Conservation (phyloP, 2,888 invertebrate species). For the Dastarcus helophoroides region DNA sequence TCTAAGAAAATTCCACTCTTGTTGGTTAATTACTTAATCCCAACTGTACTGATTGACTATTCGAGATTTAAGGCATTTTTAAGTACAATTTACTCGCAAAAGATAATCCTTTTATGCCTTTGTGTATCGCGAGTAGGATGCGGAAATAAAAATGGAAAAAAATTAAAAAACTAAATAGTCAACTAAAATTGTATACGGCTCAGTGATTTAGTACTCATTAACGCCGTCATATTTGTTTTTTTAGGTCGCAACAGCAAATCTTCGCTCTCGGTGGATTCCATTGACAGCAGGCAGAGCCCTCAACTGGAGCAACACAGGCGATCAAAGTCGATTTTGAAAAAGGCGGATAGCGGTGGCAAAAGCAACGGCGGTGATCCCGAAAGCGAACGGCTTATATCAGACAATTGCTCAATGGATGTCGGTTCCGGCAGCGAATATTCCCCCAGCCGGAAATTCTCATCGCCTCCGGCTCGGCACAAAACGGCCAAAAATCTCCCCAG, state of each 20-base stretch:
- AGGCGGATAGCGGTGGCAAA: slow-evolving; percentile 50
- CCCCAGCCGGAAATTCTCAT: slow-evolving; percentile 30
- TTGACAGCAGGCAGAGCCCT: slow-evolving; percentile 48
- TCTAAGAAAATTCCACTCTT: too few species aligned
- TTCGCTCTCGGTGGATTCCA: slow-evolving; percentile 57
- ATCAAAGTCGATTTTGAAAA: slow-evolving; percentile 68
- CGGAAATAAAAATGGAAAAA: too few species aligned
- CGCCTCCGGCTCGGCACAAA: slow-evolving; percentile 25
- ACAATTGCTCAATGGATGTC: slow-evolving; percentile 50
- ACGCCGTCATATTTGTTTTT: slow-evolving; percentile 13
- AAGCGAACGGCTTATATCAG: slow-evolving; percentile 61
- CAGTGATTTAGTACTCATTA: too few species aligned
- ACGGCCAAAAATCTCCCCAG: slow-evolving; percentile 9
- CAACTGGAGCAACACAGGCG: slow-evolving; percentile 54
- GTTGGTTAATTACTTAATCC: too few species aligned
- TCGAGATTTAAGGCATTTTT: too few species aligned
- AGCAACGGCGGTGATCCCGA: slow-evolving; percentile 50
- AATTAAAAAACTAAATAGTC: too few species aligned
- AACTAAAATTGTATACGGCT: too few species aligned
- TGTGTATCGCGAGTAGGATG: too few species aligned
- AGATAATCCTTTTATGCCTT: too few species aligned
- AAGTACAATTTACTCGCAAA: too few species aligned
- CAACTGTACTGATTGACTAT: too few species aligned
- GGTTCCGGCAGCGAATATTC: slow-evolving; percentile 33
- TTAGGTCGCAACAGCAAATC: slow-evolving; percentile 47